Percentiles rank a stretch among this genome's conserved stretches.
These are phyloP conservation scores for Ectemnius lituratus DNA, from an alignment of 2,888 invertebrate genomes.

Conservation along the genomic window DNA sequence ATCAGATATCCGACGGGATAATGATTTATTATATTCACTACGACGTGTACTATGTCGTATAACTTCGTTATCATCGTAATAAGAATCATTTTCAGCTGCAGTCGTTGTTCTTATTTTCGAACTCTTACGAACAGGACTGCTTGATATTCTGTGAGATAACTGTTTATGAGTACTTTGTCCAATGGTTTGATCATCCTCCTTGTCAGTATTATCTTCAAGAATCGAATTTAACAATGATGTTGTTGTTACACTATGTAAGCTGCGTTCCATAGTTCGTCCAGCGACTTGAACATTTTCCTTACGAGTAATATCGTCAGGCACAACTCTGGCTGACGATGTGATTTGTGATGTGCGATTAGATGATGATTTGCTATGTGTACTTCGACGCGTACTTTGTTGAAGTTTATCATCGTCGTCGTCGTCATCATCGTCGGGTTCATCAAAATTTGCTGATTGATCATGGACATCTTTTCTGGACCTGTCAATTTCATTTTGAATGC, in stretches of 20 bases:
- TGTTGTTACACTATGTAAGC: not conserved
- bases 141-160: not conserved
- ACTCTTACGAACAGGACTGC: not conserved
- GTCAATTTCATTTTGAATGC: too few relatives aligned
- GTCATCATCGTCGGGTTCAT: too few relatives aligned
- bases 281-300: too few relatives aligned
- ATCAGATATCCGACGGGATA: not conserved
- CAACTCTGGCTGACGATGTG: not conserved
- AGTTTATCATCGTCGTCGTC: too few relatives aligned
- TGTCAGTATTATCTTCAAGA: not conserved
- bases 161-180: not conserved
- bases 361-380: not conserved
- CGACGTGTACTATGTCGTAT: not conserved
- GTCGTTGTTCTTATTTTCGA: too few relatives aligned
- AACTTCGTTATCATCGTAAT: not conserved
- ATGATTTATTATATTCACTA: not conserved
- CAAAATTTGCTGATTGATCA: too few relatives aligned
- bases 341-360: not conserved
- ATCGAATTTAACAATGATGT: not conserved
- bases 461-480: too few relatives aligned
- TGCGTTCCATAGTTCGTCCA: not conserved
- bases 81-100: not conserved
- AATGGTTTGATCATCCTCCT: not conserved
- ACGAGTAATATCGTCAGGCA: too few relatives aligned
- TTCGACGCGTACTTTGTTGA: not conserved